Conservation (phyloP, 2,797 vertebrate species). For the Darevskia nairensis region DNA sequence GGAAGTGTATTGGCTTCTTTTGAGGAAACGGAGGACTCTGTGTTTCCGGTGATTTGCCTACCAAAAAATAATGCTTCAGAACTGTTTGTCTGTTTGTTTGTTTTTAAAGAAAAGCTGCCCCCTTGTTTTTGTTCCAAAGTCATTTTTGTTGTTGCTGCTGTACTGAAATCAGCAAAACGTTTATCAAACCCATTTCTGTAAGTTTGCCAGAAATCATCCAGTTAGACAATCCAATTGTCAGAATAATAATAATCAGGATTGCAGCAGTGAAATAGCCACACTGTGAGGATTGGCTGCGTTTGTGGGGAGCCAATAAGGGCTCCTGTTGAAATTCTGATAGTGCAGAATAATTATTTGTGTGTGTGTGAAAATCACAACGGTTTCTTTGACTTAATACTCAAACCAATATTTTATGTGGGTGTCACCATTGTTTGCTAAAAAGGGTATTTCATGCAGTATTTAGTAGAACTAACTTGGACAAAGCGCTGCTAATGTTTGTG, state of each 20-base stretch:
- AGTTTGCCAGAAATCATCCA: neutral
- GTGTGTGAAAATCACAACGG: neutral
- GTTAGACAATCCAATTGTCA: neutral
- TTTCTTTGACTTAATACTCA: neutral
- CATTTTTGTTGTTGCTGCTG: neutral
- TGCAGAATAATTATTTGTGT: neutral
- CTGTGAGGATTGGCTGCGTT: neutral
- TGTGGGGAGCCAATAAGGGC: neutral
- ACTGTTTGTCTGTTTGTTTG: neutral
- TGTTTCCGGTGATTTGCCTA: conserved; percentile 1
- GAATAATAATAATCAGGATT: neutral
- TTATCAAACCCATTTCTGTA: neutral
- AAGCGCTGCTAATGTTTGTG: conserved; percentile 35
- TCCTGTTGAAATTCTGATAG: neutral
- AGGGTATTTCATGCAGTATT: neutral
- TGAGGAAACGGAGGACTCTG: conserved; percentile 15
- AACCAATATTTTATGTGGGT: neutral
- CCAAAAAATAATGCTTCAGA: conserved; percentile 11
- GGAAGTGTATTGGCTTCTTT: conserved; percentile 7
- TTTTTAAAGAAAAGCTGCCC: neutral
- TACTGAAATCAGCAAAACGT: conserved; percentile 19
- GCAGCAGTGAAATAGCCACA: neutral
- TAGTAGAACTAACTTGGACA: conserved; percentile 35
- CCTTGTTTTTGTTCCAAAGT: conserved; percentile 8
- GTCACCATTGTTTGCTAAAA: neutral